Base-by-base conservation (phyloP, 2,797 vertebrate species). In the Ctenosaura bakeri region DNA sequence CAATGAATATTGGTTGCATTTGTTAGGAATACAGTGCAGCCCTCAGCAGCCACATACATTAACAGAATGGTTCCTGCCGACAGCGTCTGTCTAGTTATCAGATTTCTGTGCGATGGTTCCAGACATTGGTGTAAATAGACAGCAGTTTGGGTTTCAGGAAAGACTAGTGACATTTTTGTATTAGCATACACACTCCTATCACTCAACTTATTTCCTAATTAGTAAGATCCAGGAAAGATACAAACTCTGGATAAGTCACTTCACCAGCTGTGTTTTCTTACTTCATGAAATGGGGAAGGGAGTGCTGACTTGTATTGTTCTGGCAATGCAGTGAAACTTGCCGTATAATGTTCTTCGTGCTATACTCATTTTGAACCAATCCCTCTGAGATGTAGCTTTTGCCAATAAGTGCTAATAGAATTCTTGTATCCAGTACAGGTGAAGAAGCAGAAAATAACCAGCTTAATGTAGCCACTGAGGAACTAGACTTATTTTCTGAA, bases 21-120 rank as follows among this genome's bases (percentile, higher is more conserved):
- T 94, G 95, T 91, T 73, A 96, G 94, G 83, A 50, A 76, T 97
- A 93, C 96, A 88, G 46, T 97, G 97, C 96, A 96, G 92, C 95
- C 77, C 0, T 77, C 78, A 88, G 93, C 91, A 85, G 95, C 97
- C 97, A 98, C 97, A 9, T 52, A 98, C 85, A 98, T 95, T 22
- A 94, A 89, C 32, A 90, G 0, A 22, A 87, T 97, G 98, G 98
- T 97, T 98, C 98, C 97, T 98, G 98, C 98, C 97, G 98, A 98
- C 97, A 98, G 97, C 0, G 54, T 96, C 97, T 96, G 96, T 93
- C 96, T 88, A 98, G 97, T 3, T 54, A 92, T 93, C 93, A 83
- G 97, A 96, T 90, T 85, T 92, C 97, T 97, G 97, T 98, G 97
- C 97, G 97, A 98, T 98, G 98, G 98, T 89, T 97, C 98, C 98